Evolutionary conservation across 2,888 invertebrate genomes (phyloP), one percentile per base, ranked within the genome.

Genomic region (Scotopteryx bipunctaria): DNA sequence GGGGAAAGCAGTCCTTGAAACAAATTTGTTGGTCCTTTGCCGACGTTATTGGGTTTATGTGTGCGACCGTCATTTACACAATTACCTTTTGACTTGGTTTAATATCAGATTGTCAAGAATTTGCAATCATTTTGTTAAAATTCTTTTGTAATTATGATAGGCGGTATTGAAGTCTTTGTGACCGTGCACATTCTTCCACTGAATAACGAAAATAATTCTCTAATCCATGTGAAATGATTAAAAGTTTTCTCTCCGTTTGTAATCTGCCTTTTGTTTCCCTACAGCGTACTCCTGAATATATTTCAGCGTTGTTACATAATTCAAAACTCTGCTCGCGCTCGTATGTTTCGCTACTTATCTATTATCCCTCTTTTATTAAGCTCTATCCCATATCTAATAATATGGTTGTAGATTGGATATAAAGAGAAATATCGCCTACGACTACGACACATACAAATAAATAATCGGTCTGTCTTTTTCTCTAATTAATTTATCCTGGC

Each of bases 11-110:
- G 29, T 25, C 53, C 43, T 48, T 44, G 40, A 48, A 48, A 48
- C 43, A 33, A 49, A 72, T 78, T 71, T 62, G 63, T 66, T 64
- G 57, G 64, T 62, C 67, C 63, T 70, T 61, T 64, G 53, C 63
- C 61, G 64, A 62, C 51, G 45, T 57, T 69, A 63, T 69, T 66
- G 64, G 43, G 60, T 50, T 69, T 61, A 70, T 71, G 73, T 76
- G 73, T 67, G 67, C 61, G 64, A 50, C 57, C 60, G 60, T 56
- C 69, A 66, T 73, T 74, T 76, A 73, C 72, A 78, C 63, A 66
- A 52, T 69, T 75, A 64, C 55, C 42, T 48, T 55, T 48, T 44
- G 42, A 41, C 27, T 45, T 46, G 40, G 37, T 50, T 52, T 45
- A n/a, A 11, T 21, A 49, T 35, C 19, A 43, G 15, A 45, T 41